phyloP scores from a whole-genome alignment of 2,888 invertebrate genomes.

The Homarus gammarus region DNA sequence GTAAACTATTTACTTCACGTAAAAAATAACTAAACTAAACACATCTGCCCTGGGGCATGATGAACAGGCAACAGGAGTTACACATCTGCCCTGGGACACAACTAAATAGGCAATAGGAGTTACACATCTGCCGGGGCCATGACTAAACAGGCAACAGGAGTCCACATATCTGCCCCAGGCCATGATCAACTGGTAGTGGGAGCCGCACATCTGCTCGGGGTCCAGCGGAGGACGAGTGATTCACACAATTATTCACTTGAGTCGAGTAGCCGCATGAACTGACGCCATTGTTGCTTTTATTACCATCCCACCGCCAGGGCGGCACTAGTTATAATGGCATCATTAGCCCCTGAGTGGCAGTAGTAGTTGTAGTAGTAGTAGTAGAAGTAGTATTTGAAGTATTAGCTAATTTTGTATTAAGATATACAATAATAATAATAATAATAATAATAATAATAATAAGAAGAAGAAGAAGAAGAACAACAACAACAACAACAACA shows the following conservation, averaged over 20 bases:
- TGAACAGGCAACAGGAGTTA: neutral
- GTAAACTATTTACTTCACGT: too few species aligned
- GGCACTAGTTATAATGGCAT: slow-evolving; percentile 21
- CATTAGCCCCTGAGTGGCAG: neutral
- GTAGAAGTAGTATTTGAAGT: neutral
- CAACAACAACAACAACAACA: too few species aligned
- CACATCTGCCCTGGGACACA: neutral
- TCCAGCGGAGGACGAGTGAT: slow-evolving; percentile 29
- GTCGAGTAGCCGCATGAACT: neutral
- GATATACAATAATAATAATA: neutral
- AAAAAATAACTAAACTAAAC: too few species aligned
- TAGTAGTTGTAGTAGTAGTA: neutral
- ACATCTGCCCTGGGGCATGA: too few species aligned
- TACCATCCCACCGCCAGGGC: neutral
- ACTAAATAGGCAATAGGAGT: neutral
- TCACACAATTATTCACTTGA: slow-evolving; percentile 43
- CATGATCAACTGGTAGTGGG: neutral
- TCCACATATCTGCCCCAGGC: neutral
- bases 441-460: too few species aligned
- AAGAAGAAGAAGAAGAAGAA: too few species aligned
- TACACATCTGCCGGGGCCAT: neutral
- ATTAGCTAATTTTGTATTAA: neutral
- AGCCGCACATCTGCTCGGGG: slow-evolving; percentile 2
- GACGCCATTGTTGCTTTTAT: neutral
- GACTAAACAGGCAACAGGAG: neutral